Evolutionary conservation across 2,888 invertebrate genomes (phyloP).

Genomic region (Melanostoma scalare): DNA sequence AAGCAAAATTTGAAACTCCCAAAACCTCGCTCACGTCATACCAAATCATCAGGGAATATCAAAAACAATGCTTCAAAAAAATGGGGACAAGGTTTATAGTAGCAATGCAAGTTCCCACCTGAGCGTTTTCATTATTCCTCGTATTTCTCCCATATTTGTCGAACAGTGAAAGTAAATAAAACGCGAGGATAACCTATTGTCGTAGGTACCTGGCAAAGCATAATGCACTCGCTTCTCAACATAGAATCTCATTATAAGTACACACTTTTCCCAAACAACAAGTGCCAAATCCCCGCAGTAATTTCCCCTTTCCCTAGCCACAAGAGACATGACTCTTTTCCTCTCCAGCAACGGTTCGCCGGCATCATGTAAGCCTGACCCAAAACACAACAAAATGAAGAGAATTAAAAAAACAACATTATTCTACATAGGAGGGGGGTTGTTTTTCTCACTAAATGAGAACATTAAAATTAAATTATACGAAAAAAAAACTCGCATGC

Average conservation of each 20-base stretch:
- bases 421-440: constrained; percentile 41
- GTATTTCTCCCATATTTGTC: constrained; percentile 8
- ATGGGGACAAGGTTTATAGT: no score
- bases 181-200: constrained; percentile 14
- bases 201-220: constrained; percentile 1
- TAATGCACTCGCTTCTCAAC: constrained; percentile 20
- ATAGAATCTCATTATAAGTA: constrained; percentile 6
- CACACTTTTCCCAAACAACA: neutral
- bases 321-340: no score
- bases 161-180: constrained; percentile 29
- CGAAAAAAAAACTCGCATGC: constrained; percentile 53
- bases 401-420: constrained; percentile 30
- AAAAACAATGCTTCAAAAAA: no score
- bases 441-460: constrained; percentile 66
- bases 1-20: no score
- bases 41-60: no score
- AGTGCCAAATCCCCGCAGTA: constrained; percentile 7
- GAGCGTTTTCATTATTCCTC: constrained; percentile 6
- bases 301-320: no score
- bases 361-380: neutral
- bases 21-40: no score
- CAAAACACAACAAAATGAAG: constrained; percentile 11
- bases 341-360: neutral
- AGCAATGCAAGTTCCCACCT: constrained; percentile 2
- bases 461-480: constrained; percentile 72